A percentile compares a stretch with the other conserved stretches of the same genome.
phyloP scores from a whole-genome alignment of 2,888 invertebrate genomes.

The Catocala nupta region DNA sequence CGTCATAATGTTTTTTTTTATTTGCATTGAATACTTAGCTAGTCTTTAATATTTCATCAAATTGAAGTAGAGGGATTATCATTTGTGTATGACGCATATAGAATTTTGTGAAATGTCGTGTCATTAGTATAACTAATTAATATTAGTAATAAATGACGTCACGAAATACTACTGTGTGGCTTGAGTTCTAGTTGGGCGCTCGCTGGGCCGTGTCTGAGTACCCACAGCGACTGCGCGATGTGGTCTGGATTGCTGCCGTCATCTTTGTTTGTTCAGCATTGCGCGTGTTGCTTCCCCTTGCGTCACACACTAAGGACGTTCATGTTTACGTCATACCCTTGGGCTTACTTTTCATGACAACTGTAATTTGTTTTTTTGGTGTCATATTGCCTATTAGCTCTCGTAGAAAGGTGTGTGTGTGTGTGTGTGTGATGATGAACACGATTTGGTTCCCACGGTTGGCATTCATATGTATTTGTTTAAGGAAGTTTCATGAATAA shows the following conservation, averaged over 20 bases:
- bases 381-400: not conserved
- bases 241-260: conserved; percentile 40
- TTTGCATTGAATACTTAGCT: not conserved
- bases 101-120: conserved; percentile 17
- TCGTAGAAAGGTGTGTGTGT: not conserved
- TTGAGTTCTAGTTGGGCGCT: conserved; percentile 19
- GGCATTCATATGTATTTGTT: not conserved
- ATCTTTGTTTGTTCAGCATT: conserved; percentile 31
- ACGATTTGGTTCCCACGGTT: not conserved
- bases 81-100: conserved; percentile 3
- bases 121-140: conserved; percentile 36
- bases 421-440: not conserved
- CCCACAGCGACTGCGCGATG: conserved; percentile 23
- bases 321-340: conserved; percentile 46
- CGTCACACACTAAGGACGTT: conserved; percentile 59
- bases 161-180: not conserved
- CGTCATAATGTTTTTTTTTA: conserved; percentile 28
- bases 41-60: conserved; percentile 2
- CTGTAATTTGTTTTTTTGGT: conserved; percentile 8
- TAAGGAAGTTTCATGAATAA: not conserved
- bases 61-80: conserved; percentile 8
- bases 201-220: conserved; percentile 19
- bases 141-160: conserved; percentile 11
- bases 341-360: conserved; percentile 39
- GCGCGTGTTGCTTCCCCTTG: conserved; percentile 58